Base-by-base conservation (phyloP, 2,888 invertebrate species). In the Syrista parreyssii region DNA sequence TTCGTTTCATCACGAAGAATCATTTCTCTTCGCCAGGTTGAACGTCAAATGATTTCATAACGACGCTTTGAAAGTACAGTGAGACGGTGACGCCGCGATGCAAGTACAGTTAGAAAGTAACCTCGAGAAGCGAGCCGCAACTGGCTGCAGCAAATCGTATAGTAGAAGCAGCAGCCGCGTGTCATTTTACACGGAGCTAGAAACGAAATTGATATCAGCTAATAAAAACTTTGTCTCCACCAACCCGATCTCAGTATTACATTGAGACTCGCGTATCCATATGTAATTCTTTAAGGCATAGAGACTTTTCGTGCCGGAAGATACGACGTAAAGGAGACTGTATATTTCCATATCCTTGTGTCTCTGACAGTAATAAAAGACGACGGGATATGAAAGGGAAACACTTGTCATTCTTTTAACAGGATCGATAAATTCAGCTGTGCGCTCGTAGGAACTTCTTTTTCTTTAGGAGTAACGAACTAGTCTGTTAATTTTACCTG, bases 81-180 rank as follows among this genome's bases (percentile, higher is more conserved):
- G 31, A 33, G 71, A 32, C 12, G 31, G 23, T 23, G 55, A 55
- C 9, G 23, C 23, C 55, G 55, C 55, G 55, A 55, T 55, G 55
- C 55, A 55, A 55, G 55, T 81, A 80, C 81, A 80, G 81, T 80
- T 82, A 82, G 81, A 82, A 82, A 82, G 80, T 74, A 79, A 79
- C 81, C 76, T 80, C 80, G 78, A 76, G 71, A 11, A n/a, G 32
- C 32, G 12, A n/a, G 23, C 71, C 23, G 23, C 55, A 23, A 55
- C 55, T 55, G 23, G 55, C 23, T 55, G 55, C 55, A 55, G 23
- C 23, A 23, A 71, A 71, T 32, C 71, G 71, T 31, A 71, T 11
- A 71, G 71, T 71, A 31, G 31, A 31, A 71, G 71, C 31, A 15
- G 32, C 71, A 23, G 23, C 31, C 71, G 31, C 31, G 71, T 32